These are phyloP conservation scores for Lutjanus erythropterus DNA, from an alignment of 2,113 vertebrate genomes.

Conservation along the genomic window DNA sequence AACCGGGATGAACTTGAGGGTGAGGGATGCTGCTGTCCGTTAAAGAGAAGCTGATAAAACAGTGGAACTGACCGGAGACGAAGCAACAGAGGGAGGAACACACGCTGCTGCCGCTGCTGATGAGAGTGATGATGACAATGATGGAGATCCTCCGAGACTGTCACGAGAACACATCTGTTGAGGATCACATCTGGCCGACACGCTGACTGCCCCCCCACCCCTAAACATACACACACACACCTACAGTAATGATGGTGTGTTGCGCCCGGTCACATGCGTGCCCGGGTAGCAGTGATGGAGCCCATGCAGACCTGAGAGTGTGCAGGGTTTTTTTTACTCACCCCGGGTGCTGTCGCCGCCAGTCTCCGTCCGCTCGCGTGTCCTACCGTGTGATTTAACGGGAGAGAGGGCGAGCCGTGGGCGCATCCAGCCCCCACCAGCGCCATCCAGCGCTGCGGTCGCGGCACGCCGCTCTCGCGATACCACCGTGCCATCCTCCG, in stretches of 20 bases:
- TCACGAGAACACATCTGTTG: conserved; percentile 65
- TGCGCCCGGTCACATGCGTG: conserved; percentile 28
- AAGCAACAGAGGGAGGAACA: conserved; percentile 4
- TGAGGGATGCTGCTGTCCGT: not conserved
- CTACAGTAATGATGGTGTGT: conserved; percentile 22
- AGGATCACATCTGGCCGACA: conserved; percentile 66
- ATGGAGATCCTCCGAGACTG: conserved; percentile 35
- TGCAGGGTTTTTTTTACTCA: conserved; percentile 56
- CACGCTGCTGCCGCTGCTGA: conserved; percentile 19
- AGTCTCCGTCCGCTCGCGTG: conserved; percentile 72
- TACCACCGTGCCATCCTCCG: conserved; percentile 58
- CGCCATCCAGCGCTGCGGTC: conserved; percentile 79
- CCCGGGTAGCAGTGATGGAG: conserved; percentile 16
- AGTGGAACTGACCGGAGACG: conserved; percentile 9
- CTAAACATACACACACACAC: conserved; percentile 19
- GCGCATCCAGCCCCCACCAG: conserved; percentile 70
- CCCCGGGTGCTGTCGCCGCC: conserved; percentile 61
- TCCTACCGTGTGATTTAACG: conserved; percentile 69
- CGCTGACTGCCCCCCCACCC: conserved; percentile 14
- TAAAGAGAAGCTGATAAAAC: conserved; percentile 17
- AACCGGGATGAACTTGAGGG: conserved; percentile 19
- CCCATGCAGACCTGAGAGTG: not conserved
- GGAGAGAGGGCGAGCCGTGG: conserved; percentile 70
- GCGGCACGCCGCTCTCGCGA: conserved; percentile 79
- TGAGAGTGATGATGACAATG: conserved; percentile 21